phyloP scores from a whole-genome alignment of 2,888 invertebrate species.

The Thecocarcelia acutangulata region DNA sequence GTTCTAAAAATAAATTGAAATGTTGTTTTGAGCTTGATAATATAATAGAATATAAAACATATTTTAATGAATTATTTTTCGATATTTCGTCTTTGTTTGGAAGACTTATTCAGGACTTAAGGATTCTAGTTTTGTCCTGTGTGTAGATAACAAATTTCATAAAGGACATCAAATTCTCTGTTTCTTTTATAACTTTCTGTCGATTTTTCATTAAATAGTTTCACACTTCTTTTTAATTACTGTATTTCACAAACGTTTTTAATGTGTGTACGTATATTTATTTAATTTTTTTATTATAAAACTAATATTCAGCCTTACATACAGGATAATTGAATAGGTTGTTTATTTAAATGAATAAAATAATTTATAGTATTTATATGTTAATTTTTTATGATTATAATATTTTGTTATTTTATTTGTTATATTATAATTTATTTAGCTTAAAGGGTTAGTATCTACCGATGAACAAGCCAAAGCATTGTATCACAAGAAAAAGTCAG shows the following conservation, averaged over 20 bases:
- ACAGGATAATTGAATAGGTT: slow-evolving; percentile 61
- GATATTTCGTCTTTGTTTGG: no score
- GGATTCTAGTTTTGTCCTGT: no score
- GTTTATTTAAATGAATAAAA: slow-evolving; percentile 13
- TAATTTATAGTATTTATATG: not conserved
- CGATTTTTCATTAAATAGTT: not conserved
- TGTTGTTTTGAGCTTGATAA: no score
- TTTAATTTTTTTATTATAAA: not conserved
- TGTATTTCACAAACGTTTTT: slow-evolving; percentile 1
- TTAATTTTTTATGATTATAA: slow-evolving; percentile 36
- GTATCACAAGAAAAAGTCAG: slow-evolving; percentile 63
- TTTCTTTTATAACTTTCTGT: no score
- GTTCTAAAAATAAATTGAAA: no score
- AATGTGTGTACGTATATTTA: not conserved
- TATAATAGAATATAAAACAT: no score
- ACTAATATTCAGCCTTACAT: slow-evolving; percentile 40
- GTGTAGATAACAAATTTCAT: no score
- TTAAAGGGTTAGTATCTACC: slow-evolving; percentile 77
- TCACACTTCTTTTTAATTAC: not conserved
- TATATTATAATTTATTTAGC: slow-evolving; percentile 71
- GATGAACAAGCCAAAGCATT: slow-evolving; percentile 74
- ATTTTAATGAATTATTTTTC: no score
- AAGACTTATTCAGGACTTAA: no score
- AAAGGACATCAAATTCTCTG: no score
- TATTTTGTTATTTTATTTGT: slow-evolving; percentile 62